Conservation (phyloP, 1,140 invertebrate genomes). For the Pseudomyrmex cubaensis region DNA sequence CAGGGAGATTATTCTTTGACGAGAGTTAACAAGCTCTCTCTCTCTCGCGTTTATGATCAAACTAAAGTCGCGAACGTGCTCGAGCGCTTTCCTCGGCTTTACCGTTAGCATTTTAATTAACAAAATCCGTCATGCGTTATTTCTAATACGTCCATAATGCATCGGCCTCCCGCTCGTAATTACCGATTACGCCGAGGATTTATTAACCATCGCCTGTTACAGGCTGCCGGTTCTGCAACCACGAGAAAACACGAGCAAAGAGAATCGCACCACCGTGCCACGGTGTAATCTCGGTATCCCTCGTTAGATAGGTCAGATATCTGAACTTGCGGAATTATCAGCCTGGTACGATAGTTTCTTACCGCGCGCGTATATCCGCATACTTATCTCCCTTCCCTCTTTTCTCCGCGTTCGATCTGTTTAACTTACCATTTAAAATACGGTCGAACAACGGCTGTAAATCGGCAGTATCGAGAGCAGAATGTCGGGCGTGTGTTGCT, state of each 20-base stretch:
- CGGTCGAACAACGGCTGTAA: neutral
- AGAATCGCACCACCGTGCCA: neutral
- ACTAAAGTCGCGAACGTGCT: constrained; percentile 20
- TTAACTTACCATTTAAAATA: constrained; percentile 13
- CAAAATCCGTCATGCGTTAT: constrained; percentile 53
- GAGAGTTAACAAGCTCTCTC: neutral
- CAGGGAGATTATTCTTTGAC: neutral
- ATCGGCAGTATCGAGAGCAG: neutral
- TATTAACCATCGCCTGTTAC: constrained; percentile 9
- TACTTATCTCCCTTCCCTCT: neutral
- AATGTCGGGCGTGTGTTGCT: neutral
- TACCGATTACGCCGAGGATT: constrained; percentile 45
- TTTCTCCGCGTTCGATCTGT: neutral
- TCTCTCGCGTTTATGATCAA: neutral
- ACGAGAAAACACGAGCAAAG: neutral
- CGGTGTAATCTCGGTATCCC: neutral
- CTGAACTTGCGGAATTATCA: constrained; percentile 27
- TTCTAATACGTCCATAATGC: constrained; percentile 32
- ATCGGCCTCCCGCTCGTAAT: constrained; percentile 18
- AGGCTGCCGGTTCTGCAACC: neutral
- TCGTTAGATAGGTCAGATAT: constrained; percentile 37
- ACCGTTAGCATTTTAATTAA: constrained; percentile 51
- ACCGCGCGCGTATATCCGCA: neutral
- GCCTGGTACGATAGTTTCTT: neutral
- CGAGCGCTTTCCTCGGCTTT: constrained; percentile 4